phyloP scores from a whole-genome alignment of 2,797 vertebrate genomes.

The Sebastolobus altivelis region DNA sequence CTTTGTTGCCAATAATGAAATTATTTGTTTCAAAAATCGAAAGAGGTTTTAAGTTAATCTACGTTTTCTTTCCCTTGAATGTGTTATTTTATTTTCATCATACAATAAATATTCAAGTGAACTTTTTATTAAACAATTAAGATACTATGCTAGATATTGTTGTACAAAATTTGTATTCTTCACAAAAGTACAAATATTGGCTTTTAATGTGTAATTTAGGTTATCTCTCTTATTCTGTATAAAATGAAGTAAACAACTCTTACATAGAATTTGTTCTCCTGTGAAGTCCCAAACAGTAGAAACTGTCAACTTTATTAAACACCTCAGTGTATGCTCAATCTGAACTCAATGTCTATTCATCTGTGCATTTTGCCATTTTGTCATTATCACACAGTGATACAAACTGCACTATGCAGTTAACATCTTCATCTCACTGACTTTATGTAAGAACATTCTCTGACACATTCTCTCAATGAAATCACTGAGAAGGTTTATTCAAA shows the following conservation, averaged over 20 bases:
- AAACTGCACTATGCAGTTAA: background rate
- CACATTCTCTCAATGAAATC: background rate
- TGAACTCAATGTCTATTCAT: slow-evolving; percentile 79
- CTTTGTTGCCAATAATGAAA: slow-evolving; percentile 99
- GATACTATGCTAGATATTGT: slow-evolving; percentile 98
- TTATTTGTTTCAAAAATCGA: slow-evolving; percentile 92
- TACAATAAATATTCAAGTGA: slow-evolving; percentile 99
- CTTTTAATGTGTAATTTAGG: slow-evolving; percentile 94
- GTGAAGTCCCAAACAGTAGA: slow-evolving; percentile 88
- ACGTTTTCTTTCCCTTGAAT: slow-evolving; percentile 95
- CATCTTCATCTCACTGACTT: background rate
- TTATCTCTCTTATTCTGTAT: slow-evolving; percentile 90
- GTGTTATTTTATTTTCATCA: slow-evolving; percentile 99
- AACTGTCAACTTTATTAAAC: slow-evolving; percentile 89
- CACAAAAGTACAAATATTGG: slow-evolving; percentile 99
- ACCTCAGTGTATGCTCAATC: slow-evolving; percentile 86
- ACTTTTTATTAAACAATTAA: slow-evolving; percentile 99
- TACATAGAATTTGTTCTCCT: slow-evolving; percentile 87
- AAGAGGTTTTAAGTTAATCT: slow-evolving; percentile 92
- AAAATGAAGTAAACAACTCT: slow-evolving; percentile 86
- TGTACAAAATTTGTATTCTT: slow-evolving; percentile 99
- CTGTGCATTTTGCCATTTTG: slow-evolving; percentile 46
- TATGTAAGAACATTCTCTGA: background rate
- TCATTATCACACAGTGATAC: background rate
- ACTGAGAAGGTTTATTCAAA: background rate